These are phyloP conservation scores for Microctonus hyperodae DNA, from an alignment of 2,888 invertebrate species.

Conservation along the genomic window DNA sequence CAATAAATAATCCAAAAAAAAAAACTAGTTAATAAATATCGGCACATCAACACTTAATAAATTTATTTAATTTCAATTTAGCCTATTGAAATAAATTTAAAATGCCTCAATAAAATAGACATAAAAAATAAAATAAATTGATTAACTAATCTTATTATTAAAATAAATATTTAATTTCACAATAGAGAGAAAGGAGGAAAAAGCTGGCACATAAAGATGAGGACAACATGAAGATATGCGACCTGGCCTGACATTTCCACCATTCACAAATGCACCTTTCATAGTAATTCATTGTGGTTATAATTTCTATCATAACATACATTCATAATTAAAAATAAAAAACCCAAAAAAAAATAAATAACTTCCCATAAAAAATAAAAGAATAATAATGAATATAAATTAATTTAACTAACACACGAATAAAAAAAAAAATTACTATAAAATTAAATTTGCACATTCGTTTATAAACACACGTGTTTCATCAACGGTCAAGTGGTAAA, in stretches of 20 bases:
- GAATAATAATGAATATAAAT: neutral
- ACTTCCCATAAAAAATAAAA: neutral
- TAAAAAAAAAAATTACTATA: neutral
- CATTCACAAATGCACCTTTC: constrained; percentile 4
- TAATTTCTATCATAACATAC: constrained; percentile 2
- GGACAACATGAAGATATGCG: neutral
- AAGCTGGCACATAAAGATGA: constrained; percentile 3
- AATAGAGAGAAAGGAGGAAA: constrained; percentile 22
- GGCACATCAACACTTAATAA: too few species aligned
- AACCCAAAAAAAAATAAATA: neutral
- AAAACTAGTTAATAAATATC: too few species aligned
- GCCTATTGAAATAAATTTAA: too few species aligned
- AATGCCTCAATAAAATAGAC: too few species aligned
- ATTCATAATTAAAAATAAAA: neutral
- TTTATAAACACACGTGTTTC: neutral
- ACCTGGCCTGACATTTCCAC: constrained; percentile 23
- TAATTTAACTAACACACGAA: too few species aligned
- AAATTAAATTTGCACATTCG: neutral
- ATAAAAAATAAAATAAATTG: too few species aligned
- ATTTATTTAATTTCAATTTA: too few species aligned
- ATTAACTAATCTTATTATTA: neutral
- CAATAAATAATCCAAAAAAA: too few species aligned
- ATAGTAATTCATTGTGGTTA: neutral
- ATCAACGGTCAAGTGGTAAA: neutral
- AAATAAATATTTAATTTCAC: constrained; percentile 1